These are phyloP conservation scores for Thysanoteuthis rhombus DNA, from an alignment of 2,888 invertebrate species.

Conservation along the genomic window DNA sequence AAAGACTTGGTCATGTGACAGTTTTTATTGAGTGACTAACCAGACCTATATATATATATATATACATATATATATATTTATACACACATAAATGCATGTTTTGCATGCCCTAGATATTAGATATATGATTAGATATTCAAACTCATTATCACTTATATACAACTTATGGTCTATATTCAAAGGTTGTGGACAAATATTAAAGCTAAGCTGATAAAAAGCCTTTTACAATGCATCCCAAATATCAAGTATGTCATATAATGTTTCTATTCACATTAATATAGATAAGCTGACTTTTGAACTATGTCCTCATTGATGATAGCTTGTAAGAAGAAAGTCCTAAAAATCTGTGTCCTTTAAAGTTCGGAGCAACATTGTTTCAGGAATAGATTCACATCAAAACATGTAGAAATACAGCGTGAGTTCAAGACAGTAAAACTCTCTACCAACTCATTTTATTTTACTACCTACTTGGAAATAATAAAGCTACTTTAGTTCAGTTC, in stretches of 20 bases:
- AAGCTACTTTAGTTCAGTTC: not conserved
- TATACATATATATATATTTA: not conserved
- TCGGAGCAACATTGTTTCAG: not conserved
- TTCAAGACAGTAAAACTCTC: not conserved
- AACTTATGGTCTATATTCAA: too few relatives aligned
- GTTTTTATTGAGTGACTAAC: too few relatives aligned
- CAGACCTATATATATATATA: conserved; percentile 17
- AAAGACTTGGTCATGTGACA: too few relatives aligned
- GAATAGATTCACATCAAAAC: too few relatives aligned
- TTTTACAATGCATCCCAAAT: too few relatives aligned
- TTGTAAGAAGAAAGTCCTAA: not conserved
- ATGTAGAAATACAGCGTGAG: too few relatives aligned
- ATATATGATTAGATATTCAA: too few relatives aligned
- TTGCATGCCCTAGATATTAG: too few relatives aligned
- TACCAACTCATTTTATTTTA: not conserved
- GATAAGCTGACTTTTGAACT: not conserved
- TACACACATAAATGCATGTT: not conserved
- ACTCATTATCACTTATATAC: too few relatives aligned
- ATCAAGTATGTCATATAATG: too few relatives aligned
- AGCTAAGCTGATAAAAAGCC: too few relatives aligned
- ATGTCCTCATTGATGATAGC: not conserved
- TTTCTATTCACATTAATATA: not conserved
- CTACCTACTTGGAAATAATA: not conserved
- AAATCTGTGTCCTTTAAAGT: not conserved
- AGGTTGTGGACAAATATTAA: too few relatives aligned